Percentiles rank a stretch among this genome's conserved stretches.
Evolutionary conservation across 1,140 invertebrate genomes (phyloP).

Genomic region (Macrobrachium rosenbergii): DNA sequence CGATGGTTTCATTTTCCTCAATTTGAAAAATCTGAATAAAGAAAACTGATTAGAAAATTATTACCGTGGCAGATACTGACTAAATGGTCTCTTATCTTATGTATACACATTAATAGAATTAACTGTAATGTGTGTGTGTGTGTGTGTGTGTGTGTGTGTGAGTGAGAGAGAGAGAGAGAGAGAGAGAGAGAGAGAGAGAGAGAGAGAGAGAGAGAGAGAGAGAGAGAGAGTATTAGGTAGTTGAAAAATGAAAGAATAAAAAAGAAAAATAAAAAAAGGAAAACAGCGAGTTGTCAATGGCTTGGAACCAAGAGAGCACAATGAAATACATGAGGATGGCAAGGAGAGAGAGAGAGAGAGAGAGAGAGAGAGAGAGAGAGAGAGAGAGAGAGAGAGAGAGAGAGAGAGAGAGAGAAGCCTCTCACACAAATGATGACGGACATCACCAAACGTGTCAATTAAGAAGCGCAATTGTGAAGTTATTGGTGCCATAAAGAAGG

Average conservation of each 20-base stretch:
- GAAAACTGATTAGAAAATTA: too few relatives aligned
- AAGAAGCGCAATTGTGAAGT: too few relatives aligned
- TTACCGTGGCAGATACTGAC: too few relatives aligned
- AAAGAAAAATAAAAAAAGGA: not conserved
- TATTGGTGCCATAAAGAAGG: too few relatives aligned
- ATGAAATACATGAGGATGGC: not conserved
- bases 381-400: constrained; percentile 14
- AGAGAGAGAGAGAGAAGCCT: not conserved
- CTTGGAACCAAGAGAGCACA: not conserved
- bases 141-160: too few relatives aligned
- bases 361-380: constrained; percentile 19
- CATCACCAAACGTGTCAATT: too few relatives aligned
- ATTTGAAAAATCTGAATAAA: too few relatives aligned
- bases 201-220: not conserved
- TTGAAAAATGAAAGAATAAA: not conserved
- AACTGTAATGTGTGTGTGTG: too few relatives aligned
- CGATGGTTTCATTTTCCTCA: too few relatives aligned
- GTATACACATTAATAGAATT: too few relatives aligned
- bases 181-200: constrained; percentile 19
- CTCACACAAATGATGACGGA: too few relatives aligned
- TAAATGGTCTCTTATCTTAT: too few relatives aligned
- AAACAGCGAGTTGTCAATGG: not conserved
- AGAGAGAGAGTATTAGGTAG: not conserved
- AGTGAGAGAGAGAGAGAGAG: constrained; percentile 6
- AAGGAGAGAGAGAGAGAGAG: constrained; percentile 12